Evolutionary conservation across 2,113 vertebrate genomes (phyloP), one percentile per base, ranked within the genome.

Genomic region (Melospiza melodia): DNA sequence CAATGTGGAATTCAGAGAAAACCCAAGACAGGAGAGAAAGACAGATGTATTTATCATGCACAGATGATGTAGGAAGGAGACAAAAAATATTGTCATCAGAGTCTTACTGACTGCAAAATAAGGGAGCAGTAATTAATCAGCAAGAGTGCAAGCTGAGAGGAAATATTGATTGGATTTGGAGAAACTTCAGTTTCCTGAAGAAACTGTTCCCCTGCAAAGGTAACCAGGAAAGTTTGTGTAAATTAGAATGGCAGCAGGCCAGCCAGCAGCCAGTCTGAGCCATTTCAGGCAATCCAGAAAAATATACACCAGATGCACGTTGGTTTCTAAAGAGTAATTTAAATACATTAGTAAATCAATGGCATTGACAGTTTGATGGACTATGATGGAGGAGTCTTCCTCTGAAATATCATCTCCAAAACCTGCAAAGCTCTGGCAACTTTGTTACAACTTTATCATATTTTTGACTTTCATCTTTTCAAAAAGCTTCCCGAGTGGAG

Each of bases 41-140:
- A 84, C 69, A 82, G 95, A 93, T 71, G 78, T 97, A 97, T 97
- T 97, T 96, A 97, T 96, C 96, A 97, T 95, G 85, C 94, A 96
- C 83, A 96, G 88, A 94, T 84, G 91, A 97, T 91, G 77, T 73
- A 95, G 89, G 91, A 91, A 96, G 83, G 82, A 95, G 77, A 92
- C 91, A 91, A 97, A 93, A 95, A 96, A 95, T 87, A 94, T 81
- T 91, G 88, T 93, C 62, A 90, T 93, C 72, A 84, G 58, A 62
- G 82, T 33, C 62, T 93, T 89, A 89, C 67, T 63, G 93, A 97
- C 94, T 94, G 85, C 90, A 93, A 80, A 96, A 89, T 87, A 90
- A 94, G 71, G 55, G 94, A 94, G 69, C 30, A 37, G 86, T 72
- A 41, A 98, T 97, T 97, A 97, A 96, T 96, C 96, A 96, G 76